Conservation (phyloP, 2,797 vertebrate genomes). For the Epinephelus malabaricus region DNA sequence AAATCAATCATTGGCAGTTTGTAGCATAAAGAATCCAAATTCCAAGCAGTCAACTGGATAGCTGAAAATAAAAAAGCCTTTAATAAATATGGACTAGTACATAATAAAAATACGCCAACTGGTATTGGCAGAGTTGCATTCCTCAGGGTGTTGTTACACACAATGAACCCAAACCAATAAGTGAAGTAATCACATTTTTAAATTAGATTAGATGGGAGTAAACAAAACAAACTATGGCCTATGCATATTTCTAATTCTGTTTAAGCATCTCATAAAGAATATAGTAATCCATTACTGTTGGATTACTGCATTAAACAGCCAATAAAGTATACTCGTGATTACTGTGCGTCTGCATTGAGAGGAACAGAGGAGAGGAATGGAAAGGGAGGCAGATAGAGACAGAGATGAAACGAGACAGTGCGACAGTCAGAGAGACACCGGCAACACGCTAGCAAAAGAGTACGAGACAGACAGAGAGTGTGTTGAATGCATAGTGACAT, state of each 20-base stretch:
- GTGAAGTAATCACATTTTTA: neutral
- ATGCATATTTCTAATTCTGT: neutral
- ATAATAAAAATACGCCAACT: slow-evolving; percentile 2
- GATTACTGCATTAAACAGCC: neutral
- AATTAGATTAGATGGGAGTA: neutral
- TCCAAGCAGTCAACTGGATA: neutral
- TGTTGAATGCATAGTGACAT: slow-evolving; percentile 36
- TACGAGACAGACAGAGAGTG: slow-evolving; percentile 24
- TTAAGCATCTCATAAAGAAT: slow-evolving; percentile 7
- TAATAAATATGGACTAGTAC: no score
- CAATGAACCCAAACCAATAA: slow-evolving; percentile 3
- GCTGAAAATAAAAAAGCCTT: slow-evolving; percentile 11
- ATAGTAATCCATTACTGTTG: neutral
- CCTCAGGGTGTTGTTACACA: slow-evolving; percentile 4
- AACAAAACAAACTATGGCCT: neutral
- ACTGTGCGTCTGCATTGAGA: neutral
- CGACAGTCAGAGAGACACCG: slow-evolving; percentile 19
- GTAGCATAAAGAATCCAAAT: neutral
- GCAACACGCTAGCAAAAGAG: slow-evolving; percentile 13
- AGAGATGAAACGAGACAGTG: slow-evolving; percentile 35
- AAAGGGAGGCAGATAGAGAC: slow-evolving; percentile 20
- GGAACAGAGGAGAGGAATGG: neutral
- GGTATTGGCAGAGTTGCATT: neutral
- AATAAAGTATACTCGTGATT: neutral
- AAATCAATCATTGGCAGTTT: neutral